Percentiles rank a stretch among this genome's conserved stretches.
phyloP scores from a whole-genome alignment of 2,797 vertebrate species.

The Podarcis siculus region DNA sequence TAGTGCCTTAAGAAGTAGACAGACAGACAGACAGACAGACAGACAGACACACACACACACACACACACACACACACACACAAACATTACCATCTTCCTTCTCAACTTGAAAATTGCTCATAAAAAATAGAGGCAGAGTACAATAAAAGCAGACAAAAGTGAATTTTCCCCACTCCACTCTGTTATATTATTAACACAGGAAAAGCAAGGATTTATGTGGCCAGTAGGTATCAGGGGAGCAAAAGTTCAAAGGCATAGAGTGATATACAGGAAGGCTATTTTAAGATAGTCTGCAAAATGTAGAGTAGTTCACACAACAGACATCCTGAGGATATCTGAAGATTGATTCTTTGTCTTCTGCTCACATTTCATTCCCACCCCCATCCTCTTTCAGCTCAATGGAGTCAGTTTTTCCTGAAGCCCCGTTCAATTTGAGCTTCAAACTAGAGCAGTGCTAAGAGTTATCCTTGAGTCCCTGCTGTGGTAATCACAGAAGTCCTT shows the following conservation, averaged over 20 bases:
- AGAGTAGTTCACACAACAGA: constrained; percentile 56
- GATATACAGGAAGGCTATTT: constrained; percentile 65
- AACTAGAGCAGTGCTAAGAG: constrained; percentile 30
- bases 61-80: background rate
- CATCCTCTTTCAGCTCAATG: constrained; percentile 56
- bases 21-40: too few species aligned
- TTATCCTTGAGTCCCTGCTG: background rate
- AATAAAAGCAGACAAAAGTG: constrained; percentile 22
- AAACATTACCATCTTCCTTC: background rate
- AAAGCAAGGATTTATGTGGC: constrained; percentile 48
- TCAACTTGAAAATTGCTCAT: background rate
- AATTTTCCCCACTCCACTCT: background rate
- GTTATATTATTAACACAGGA: background rate
- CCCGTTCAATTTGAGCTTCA: constrained; percentile 28
- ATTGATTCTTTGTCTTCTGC: constrained; percentile 47
- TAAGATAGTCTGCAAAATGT: constrained; percentile 39
- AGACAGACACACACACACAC: too few species aligned
- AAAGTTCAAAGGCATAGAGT: constrained; percentile 54
- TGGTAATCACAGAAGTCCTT: background rate
- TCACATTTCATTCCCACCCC: constrained; percentile 54
- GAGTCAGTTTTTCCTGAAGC: constrained; percentile 50
- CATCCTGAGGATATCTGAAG: constrained; percentile 61
- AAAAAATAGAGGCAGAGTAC: background rate
- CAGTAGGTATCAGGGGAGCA: constrained; percentile 5
- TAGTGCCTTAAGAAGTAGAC: background rate